These are phyloP conservation scores for Koerneria pararmatus DNA, from an alignment of 2,888 invertebrate species.

Conservation along the genomic window DNA sequence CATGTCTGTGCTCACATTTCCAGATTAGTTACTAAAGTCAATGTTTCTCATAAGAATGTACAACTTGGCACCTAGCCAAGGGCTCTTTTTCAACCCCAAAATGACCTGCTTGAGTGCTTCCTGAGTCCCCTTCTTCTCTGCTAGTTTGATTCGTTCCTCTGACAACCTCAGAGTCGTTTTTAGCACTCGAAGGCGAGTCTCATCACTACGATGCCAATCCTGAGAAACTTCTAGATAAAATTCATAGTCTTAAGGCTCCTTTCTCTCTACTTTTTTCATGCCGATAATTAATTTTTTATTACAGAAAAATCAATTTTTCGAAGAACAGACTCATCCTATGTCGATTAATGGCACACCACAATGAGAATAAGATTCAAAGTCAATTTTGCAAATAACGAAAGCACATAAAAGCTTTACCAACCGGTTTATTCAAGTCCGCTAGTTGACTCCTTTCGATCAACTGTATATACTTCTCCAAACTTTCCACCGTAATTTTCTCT, in stretches of 20 bases:
- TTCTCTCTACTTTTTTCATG: too few species aligned
- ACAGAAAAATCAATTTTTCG: background rate
- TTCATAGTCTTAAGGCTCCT: too few species aligned
- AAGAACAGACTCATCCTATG: background rate
- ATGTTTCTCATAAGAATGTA: too few species aligned
- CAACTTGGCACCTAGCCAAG: too few species aligned
- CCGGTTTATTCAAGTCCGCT: constrained; percentile 26
- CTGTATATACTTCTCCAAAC: constrained; percentile 34
- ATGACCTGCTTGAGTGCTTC: constrained; percentile 26
- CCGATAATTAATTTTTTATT: background rate
- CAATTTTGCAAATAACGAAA: too few species aligned
- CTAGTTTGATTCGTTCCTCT: constrained; percentile 30
- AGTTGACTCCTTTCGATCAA: constrained; percentile 31
- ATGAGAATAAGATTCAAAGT: background rate
- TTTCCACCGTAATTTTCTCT: constrained; percentile 29
- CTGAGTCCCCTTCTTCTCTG: constrained; percentile 27
- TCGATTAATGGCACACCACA: background rate
- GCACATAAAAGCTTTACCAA: constrained; percentile 4
- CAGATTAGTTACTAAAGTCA: too few species aligned
- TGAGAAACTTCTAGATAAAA: too few species aligned
- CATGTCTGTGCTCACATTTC: too few species aligned
- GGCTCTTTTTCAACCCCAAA: background rate
- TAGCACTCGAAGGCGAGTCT: constrained; percentile 26
- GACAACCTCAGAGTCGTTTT: constrained; percentile 29
- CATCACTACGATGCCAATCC: constrained; percentile 34